These are phyloP conservation scores for Catocala sponsa DNA, from an alignment of 2,888 invertebrate species.

Conservation along the genomic window DNA sequence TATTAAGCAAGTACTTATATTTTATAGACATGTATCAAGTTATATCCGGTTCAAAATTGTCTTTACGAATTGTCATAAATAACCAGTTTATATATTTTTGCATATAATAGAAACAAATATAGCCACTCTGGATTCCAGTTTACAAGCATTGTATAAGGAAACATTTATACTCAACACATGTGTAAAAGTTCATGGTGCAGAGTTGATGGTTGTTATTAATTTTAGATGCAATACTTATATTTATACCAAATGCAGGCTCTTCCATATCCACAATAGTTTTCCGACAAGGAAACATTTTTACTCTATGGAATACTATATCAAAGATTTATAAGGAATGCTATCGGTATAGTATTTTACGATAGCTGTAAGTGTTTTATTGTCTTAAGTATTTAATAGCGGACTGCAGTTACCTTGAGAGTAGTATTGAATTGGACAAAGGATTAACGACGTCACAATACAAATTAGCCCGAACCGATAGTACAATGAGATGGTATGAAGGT, in stretches of 20 bases:
- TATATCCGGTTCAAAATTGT: slow-evolving; percentile 46
- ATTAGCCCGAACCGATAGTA: slow-evolving; percentile 58
- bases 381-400: slow-evolving; percentile 40
- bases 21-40: slow-evolving; percentile 26
- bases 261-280: not conserved
- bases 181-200: too few relatives aligned
- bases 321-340: not conserved
- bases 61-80: slow-evolving; percentile 3
- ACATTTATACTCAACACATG: too few relatives aligned
- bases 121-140: not conserved
- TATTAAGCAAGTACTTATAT: slow-evolving; percentile 31
- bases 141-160: not conserved
- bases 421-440: slow-evolving; percentile 65
- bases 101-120: not conserved
- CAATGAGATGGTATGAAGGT: slow-evolving; percentile 63
- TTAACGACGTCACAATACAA: slow-evolving; percentile 57
- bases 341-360: slow-evolving; percentile 23
- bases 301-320: not conserved
- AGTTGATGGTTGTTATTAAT: too few relatives aligned
- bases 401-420: slow-evolving; percentile 56
- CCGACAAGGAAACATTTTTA: not conserved
- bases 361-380: slow-evolving; percentile 44
- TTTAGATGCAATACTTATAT: not conserved
- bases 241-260: not conserved
- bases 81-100: not conserved